Evolutionary conservation across 2,113 vertebrate genomes (phyloP).

Genomic region (Rhineura floridana): DNA sequence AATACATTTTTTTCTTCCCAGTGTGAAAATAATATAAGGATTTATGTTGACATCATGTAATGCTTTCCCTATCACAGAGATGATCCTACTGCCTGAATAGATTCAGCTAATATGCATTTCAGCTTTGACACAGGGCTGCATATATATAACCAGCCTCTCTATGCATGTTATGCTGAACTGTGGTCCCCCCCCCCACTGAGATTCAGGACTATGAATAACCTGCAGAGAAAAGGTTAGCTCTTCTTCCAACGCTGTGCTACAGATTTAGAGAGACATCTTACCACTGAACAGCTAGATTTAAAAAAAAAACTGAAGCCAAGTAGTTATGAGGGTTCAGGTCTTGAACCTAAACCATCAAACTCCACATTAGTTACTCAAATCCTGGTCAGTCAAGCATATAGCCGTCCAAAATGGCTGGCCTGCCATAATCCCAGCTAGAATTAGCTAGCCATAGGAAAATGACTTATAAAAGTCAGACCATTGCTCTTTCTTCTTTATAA

Average conservation of each 20-base stretch:
- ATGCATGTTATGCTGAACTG: constrained; percentile 51
- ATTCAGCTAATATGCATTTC: constrained; percentile 63
- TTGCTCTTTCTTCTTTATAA: too few species aligned
- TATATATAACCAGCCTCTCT: constrained; percentile 59
- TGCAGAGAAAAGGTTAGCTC: not conserved
- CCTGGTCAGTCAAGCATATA: not conserved
- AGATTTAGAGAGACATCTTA: not conserved
- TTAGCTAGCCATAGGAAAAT: not conserved
- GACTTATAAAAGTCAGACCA: too few species aligned
- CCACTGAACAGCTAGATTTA: not conserved
- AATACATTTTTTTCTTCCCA: constrained; percentile 17
- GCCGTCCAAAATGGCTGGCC: not conserved
- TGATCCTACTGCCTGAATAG: constrained; percentile 42
- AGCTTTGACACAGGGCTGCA: constrained; percentile 59
- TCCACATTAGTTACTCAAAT: not conserved
- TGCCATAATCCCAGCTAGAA: not conserved
- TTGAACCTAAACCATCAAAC: not conserved
- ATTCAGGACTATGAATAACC: constrained; percentile 45
- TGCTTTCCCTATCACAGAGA: constrained; percentile 44
- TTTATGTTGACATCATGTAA: constrained; percentile 54
- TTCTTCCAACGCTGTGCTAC: not conserved
- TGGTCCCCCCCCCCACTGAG: constrained; percentile 58
- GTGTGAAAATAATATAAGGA: constrained; percentile 51
- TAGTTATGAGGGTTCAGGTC: not conserved
- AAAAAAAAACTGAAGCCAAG: not conserved